A percentile compares a stretch with the other conserved stretches of the same genome.
Conservation (phyloP, 2,888 invertebrate species). For the Cephus rjabovi region DNA sequence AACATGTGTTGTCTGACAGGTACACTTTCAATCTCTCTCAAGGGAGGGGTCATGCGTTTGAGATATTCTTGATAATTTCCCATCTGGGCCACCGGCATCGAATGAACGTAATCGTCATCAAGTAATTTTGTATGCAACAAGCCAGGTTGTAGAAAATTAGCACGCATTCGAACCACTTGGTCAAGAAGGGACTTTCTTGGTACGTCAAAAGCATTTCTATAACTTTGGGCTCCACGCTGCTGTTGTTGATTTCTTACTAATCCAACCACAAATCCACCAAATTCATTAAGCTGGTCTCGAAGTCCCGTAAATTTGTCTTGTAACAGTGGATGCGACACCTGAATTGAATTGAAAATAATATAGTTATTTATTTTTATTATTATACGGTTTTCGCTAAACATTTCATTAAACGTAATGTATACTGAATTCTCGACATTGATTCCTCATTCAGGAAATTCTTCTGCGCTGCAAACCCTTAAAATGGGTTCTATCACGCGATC, state of each 20-base stretch:
- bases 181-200: slow-evolving; percentile 88
- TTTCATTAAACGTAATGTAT: neutral
- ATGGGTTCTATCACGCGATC: neutral
- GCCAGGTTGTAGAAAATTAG: slow-evolving; percentile 89
- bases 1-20: slow-evolving; percentile 98
- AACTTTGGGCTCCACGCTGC: slow-evolving; percentile 73
- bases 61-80: slow-evolving; percentile 99
- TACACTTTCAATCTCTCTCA: slow-evolving; percentile 94
- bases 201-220: slow-evolving; percentile 96
- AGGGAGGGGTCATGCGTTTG: slow-evolving; percentile 91
- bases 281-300: slow-evolving; percentile 87
- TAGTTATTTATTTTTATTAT: neutral
- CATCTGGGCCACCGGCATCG: slow-evolving; percentile 97
- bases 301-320: slow-evolving; percentile 86
- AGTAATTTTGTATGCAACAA: slow-evolving; percentile 79
- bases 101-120: slow-evolving; percentile 94
- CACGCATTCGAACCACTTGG: slow-evolving; percentile 94
- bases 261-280: slow-evolving; percentile 85
- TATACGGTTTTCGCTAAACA: neutral
- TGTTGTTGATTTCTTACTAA: slow-evolving; percentile 72
- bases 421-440: neutral
- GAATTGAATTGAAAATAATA: neutral
- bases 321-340: slow-evolving; percentile 78
- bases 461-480: neutral
- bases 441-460: neutral